Evolutionary conservation across 2,797 vertebrate species (phyloP), one percentile per base, ranked within the genome.

Genomic region (Hoplostethus atlanticus): DNA sequence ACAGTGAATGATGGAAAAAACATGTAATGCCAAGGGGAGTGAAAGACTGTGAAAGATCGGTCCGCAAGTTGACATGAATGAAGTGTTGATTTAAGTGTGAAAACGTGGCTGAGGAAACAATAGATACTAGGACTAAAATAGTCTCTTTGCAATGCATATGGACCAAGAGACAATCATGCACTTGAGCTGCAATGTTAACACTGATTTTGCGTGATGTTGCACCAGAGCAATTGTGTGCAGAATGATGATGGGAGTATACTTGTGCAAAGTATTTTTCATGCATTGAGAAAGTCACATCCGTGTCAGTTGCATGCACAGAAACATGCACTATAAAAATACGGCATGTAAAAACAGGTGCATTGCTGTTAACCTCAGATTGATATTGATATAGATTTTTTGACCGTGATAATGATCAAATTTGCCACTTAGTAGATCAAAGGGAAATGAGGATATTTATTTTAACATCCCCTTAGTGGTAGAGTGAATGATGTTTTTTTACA

Each of bases 361-460:
- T 50, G 60, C 65, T 61, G 57, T 76, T 75, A 68, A 80, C 58
- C 52, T 76, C 31, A 36, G 30, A 50, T 76, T 38, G 16, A 2
- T n/a, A n/a, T n/a, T n/a, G 42, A 73, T 13, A 57, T 64, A 11
- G 59, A 56, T 36, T 85, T 91, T 36, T 85, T 91, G 85, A 90
- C 86, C 86, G 89, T 83, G 75, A 81, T 47, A 74, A 77, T 28
- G 71, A 65, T 59, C 85, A 84, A 80, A 71, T 86, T 84, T 89
- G 86, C 81, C 83, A 88, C 81, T 84, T 84, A 72, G 79, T 59
- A 58, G 73, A 87, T 81, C 54, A 84, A 84, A 86, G 78, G 71
- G 76, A 86, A 89, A 90, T 51, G 16, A 81, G 47, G 34, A 69
- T 67, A 60, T 89, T 89, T 76, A 80, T 55, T 69, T 61, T 57